These are phyloP conservation scores for Acheta domesticus DNA, from an alignment of 2,888 invertebrate genomes.

Conservation along the genomic window DNA sequence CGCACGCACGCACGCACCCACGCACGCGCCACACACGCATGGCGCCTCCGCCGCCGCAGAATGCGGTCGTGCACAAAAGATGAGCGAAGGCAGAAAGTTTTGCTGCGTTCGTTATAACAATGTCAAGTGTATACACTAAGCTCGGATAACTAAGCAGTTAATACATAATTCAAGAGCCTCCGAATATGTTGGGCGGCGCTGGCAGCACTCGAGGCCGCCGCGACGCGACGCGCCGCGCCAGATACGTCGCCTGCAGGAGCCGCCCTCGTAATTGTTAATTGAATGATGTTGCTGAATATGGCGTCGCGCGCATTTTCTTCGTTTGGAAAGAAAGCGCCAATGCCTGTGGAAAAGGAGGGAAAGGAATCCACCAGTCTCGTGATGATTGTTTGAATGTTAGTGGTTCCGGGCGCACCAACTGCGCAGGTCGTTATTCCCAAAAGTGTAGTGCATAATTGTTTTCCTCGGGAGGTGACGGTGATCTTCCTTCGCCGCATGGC, in stretches of 20 bases:
- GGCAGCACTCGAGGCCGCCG: neutral
- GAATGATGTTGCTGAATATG: neutral
- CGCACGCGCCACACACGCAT: too few relatives aligned
- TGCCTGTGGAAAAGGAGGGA: too few relatives aligned
- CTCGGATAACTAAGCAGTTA: slow-evolving; percentile 7
- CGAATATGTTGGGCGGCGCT: slow-evolving; percentile 18
- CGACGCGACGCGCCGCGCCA: too few relatives aligned
- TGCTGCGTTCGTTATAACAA: slow-evolving; percentile 1
- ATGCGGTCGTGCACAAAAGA: neutral
- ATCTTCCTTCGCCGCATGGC: too few relatives aligned
- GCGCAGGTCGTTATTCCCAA: too few relatives aligned
- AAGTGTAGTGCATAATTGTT: too few relatives aligned
- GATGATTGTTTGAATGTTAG: too few relatives aligned
- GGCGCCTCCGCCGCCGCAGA: too few relatives aligned
- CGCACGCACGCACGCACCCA: slow-evolving; percentile 26
- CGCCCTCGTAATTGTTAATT: slow-evolving; percentile 9
- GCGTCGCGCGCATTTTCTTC: neutral
- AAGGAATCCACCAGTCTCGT: too few relatives aligned
- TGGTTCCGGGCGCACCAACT: too few relatives aligned
- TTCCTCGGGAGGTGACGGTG: too few relatives aligned
- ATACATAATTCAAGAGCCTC: slow-evolving; percentile 6
- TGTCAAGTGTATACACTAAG: slow-evolving; percentile 18
- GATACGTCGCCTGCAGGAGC: neutral
- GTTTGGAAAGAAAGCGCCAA: too few relatives aligned
- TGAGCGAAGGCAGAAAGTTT: neutral